Evolutionary conservation across 2,113 vertebrate species (phyloP).

Genomic region (Sylvia atricapilla): DNA sequence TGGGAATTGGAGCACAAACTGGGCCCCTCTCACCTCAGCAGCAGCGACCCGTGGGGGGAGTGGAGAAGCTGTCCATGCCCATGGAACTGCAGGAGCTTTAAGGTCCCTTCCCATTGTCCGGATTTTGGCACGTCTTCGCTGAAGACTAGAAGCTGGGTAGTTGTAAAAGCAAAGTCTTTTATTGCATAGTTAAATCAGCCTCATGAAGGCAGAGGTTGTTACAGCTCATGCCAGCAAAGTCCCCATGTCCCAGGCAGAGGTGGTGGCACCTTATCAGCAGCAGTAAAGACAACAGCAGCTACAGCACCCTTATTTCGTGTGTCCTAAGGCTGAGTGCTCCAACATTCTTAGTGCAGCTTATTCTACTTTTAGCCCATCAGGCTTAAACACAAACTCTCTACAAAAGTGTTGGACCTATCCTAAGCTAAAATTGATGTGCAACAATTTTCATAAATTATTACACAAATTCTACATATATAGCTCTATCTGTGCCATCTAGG

Average conservation of each 20-base stretch:
- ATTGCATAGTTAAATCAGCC: neutral
- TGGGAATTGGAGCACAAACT: neutral
- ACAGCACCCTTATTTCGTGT: neutral
- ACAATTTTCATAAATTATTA: neutral
- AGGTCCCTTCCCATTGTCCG: neutral
- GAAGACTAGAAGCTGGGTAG: neutral
- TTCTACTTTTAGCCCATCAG: neutral
- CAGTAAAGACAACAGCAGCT: neutral
- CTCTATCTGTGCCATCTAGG: neutral
- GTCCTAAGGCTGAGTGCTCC: neutral
- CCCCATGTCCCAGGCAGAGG: too few species aligned
- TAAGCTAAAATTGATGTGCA: neutral
- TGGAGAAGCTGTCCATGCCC: neutral
- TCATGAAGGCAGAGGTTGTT: neutral
- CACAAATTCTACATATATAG: neutral
- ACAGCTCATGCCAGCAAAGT: neutral
- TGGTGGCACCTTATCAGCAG: neutral
- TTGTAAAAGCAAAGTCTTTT: neutral
- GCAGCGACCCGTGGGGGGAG: rapidly evolving
- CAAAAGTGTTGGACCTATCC: neutral
- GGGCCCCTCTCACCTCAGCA: neutral
- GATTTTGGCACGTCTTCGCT: neutral
- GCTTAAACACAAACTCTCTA: neutral
- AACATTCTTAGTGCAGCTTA: neutral
- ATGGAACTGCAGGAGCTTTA: neutral